Evolutionary conservation across 64 coral and sea anemone species (phyloP).

Genomic region (Pachyseris speciosa): DNA sequence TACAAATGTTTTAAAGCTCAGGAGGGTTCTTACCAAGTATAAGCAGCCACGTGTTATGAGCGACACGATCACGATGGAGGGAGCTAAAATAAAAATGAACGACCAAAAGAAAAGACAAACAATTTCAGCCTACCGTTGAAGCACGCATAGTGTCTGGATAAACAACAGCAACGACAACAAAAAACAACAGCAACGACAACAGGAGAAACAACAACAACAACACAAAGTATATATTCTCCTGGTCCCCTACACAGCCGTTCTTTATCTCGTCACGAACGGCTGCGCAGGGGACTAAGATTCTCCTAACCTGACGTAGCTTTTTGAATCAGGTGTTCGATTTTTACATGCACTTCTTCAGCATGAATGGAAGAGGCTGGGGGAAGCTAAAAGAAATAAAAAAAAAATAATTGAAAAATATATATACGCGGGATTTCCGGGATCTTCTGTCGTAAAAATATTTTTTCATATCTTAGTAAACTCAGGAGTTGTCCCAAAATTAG

Average conservation of each 20-base stretch:
- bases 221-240: too few species aligned
- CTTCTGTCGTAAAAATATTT: too few species aligned
- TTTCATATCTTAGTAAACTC: too few species aligned
- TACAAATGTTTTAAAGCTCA: not conserved
- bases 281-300: not conserved
- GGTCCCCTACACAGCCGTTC: too few species aligned
- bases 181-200: not conserved
- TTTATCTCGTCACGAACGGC: not conserved
- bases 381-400: constrained; percentile 43
- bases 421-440: too few species aligned
- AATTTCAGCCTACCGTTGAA: too few species aligned
- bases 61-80: constrained; percentile 71
- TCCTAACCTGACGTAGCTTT: constrained; percentile 82
- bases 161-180: not conserved
- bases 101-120: not conserved
- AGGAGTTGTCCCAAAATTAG: too few species aligned
- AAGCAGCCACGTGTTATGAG: constrained; percentile 80
- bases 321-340: constrained; percentile 67
- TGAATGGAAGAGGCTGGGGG: constrained; percentile 50
- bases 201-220: not conserved
- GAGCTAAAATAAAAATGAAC: constrained; percentile 40
- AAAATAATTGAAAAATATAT: too few species aligned
- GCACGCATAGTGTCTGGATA: too few species aligned
- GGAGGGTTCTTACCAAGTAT: constrained; percentile 76
- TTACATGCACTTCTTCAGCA: constrained; percentile 53